Evolutionary conservation across 2,797 vertebrate species (phyloP).

Genomic region (Anabacerthia variegaticeps): DNA sequence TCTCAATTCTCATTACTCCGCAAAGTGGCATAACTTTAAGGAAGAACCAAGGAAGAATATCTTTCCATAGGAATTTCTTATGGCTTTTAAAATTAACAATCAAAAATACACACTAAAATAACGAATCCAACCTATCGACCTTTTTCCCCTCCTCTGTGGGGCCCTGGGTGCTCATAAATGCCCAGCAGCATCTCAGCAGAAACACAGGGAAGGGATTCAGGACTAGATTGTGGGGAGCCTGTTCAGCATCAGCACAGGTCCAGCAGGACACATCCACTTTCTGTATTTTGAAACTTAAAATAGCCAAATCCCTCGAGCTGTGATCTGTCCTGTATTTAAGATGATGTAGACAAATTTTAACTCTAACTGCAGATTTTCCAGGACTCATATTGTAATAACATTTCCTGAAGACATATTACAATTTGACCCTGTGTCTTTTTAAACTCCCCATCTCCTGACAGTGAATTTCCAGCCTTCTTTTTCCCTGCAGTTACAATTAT

Average conservation of each 20-base stretch:
- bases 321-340: not conserved
- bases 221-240: not conserved
- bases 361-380: not conserved
- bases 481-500: constrained; percentile 6
- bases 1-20: not conserved
- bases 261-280: not conserved
- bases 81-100: not conserved
- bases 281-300: not conserved
- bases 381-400: not conserved
- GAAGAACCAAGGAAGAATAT: not conserved
- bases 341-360: not conserved
- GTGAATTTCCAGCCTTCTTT: not conserved
- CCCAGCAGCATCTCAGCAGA: not conserved
- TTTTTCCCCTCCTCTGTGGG: accelerated
- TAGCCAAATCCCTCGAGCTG: not conserved
- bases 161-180: not conserved
- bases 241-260: not conserved
- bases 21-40: not conserved
- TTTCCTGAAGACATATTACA: not conserved
- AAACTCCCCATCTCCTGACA: not conserved
- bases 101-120: not conserved
- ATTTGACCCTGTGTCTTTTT: not conserved
- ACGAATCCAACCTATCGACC: not conserved
- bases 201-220: not conserved
- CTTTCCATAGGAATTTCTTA: not conserved